Evolutionary conservation across 2,113 vertebrate species (phyloP).

Genomic region (Hippocampus barbouri): DNA sequence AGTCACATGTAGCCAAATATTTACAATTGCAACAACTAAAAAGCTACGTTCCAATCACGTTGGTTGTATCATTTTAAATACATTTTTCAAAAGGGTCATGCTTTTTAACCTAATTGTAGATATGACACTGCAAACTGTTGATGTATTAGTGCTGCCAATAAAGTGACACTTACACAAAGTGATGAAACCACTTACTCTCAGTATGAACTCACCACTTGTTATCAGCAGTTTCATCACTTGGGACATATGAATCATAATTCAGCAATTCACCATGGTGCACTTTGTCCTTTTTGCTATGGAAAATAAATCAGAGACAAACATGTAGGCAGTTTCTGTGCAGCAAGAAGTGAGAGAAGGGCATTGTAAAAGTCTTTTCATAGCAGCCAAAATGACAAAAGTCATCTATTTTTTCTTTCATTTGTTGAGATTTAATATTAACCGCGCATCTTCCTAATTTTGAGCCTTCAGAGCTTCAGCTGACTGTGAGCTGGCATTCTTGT

Average conservation of each 20-base stretch:
- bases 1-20: too few relatives aligned
- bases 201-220: background rate
- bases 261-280: background rate
- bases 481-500: constrained; percentile 42
- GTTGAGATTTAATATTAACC: constrained; percentile 36
- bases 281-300: background rate
- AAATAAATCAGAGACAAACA: background rate
- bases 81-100: too few relatives aligned
- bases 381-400: background rate
- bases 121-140: background rate
- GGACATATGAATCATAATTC: background rate
- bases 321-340: background rate
- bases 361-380: background rate
- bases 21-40: too few relatives aligned
- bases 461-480: constrained; percentile 44
- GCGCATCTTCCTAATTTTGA: constrained; percentile 4
- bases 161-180: background rate
- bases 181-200: background rate
- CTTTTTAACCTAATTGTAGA: background rate
- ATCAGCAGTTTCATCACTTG: background rate
- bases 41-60: too few relatives aligned
- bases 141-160: background rate
- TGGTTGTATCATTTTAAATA: too few relatives aligned
- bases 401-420: constrained; percentile 21
- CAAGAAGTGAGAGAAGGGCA: background rate